Percentiles rank a stretch among this genome's conserved stretches.
phyloP scores from a whole-genome alignment of 2,113 vertebrate genomes.

The Mobula hypostoma region DNA sequence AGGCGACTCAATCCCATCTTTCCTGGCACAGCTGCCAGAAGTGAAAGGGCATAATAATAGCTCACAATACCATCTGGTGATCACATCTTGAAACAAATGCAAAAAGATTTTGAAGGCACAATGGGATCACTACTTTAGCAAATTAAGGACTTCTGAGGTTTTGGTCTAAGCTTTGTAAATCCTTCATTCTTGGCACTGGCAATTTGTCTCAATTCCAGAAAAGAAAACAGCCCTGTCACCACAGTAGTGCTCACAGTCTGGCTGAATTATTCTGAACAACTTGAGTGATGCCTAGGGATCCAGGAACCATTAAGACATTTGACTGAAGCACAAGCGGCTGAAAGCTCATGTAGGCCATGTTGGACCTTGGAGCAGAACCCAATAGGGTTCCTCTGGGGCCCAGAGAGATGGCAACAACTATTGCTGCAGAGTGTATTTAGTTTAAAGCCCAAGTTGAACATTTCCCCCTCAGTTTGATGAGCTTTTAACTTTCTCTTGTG shows the following conservation, averaged over 20 bases:
- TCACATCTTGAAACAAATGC: not conserved
- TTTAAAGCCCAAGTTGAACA: not conserved
- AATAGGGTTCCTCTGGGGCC: not conserved
- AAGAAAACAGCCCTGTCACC: not conserved
- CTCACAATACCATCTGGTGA: not conserved
- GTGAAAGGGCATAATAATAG: not conserved
- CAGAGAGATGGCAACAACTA: not conserved
- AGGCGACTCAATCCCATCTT: not conserved
- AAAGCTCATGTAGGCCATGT: not conserved
- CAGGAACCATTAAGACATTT: not conserved
- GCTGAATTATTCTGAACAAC: not conserved
- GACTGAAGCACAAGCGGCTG: not conserved
- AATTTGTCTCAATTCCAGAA: constrained; percentile 13
- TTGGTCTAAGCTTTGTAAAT: not conserved
- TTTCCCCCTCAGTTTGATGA: not conserved
- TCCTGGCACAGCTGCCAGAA: not conserved
- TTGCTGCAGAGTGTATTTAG: not conserved
- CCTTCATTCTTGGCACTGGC: constrained; percentile 10
- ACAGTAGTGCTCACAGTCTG: not conserved
- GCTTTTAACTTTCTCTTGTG: not conserved
- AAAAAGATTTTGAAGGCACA: not conserved
- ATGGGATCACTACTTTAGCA: not conserved
- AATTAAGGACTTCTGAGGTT: not conserved
- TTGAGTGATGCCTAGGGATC: not conserved
- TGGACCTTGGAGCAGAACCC: not conserved